These are phyloP conservation scores for Hymenochirus boettgeri DNA, from an alignment of 2,113 vertebrate species.

Conservation along the genomic window DNA sequence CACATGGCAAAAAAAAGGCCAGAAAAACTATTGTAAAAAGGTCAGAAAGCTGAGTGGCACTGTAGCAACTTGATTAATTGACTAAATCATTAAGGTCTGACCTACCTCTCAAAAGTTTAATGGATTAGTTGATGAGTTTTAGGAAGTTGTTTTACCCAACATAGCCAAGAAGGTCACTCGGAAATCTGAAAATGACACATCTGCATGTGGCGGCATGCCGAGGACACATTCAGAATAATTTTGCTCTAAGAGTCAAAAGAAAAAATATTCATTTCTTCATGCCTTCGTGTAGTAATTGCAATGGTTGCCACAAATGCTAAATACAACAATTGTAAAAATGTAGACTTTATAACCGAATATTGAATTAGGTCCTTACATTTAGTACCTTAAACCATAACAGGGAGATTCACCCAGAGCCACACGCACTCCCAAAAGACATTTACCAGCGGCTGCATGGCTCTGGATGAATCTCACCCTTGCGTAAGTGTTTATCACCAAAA, in stretches of 20 bases:
- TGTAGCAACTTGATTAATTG: conserved; percentile 54
- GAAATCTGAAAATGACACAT: conserved; percentile 37
- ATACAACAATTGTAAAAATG: background rate
- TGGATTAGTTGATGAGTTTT: conserved; percentile 53
- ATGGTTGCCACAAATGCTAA: background rate
- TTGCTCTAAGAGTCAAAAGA: conserved; percentile 1
- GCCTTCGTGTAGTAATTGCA: conserved; percentile 12
- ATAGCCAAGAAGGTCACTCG: conserved; percentile 38
- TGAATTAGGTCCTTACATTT: no score
- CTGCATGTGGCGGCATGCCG: conserved; percentile 30
- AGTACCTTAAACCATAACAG: no score
- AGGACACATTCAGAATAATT: conserved; percentile 27
- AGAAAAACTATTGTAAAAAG: conserved; percentile 46
- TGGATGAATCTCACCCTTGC: no score
- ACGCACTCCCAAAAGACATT: no score
- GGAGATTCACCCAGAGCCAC: no score
- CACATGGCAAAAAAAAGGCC: conserved; percentile 50
- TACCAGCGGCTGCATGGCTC: no score
- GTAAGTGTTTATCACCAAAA: no score
- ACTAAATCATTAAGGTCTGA: conserved; percentile 49
- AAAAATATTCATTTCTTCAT: conserved; percentile 10
- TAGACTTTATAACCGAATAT: background rate
- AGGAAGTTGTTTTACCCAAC: conserved; percentile 41
- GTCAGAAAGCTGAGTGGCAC: conserved; percentile 31
- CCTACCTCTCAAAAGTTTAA: conserved; percentile 51